Evolutionary conservation across 2,113 vertebrate species (phyloP), one percentile per base, ranked within the genome.

Genomic region (Amphiprion ocellaris): DNA sequence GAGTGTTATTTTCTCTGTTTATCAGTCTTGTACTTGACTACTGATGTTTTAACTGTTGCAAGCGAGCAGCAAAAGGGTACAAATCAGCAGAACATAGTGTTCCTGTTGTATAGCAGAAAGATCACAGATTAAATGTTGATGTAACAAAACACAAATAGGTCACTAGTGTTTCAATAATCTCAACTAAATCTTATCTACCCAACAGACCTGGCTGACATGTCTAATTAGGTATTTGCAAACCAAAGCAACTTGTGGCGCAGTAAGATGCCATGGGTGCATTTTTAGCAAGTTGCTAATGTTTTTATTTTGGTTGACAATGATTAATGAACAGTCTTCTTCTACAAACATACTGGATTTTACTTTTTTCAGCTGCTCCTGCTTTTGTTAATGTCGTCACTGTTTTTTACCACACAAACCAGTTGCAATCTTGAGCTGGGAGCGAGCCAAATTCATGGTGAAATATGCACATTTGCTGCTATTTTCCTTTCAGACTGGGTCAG

Each of bases 41-140:
- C 24, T 58, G 11, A 59, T 74, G 39, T 52, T 67, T 23, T 41
- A 39, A 21, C 28, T 23, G 21, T 10, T 50, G 15, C 17, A 15
- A 41, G 9, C 30, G 6, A 41, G 55, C 46, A 53, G 47, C 52
- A 63, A 21, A 54, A 28, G 9, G 23, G 15, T 46, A 37, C 54
- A 47, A 21, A 37, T 59, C 12, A 61, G 23, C 23, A 41, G 56
- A 33, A 78, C 58, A 63, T 12, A 8, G 11, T 66, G 68, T 71
- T 10, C 46, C 52, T 19, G 65, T 10, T 53, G 53, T 53, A 4
- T 1, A 16, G 30, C 3, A 53, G 15, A 66, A 26, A 44, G 19
- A 60, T 66, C 17, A 4, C 33, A 15, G 24, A 3, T 19, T 4
- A 6, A 49, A 23, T 17, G 21, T 47, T 23, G 26, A 4, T 50